A percentile compares a stretch with the other conserved stretches of the same genome.
Conservation (phyloP, 2,797 vertebrate genomes). For the Cuniculus paca region DNA sequence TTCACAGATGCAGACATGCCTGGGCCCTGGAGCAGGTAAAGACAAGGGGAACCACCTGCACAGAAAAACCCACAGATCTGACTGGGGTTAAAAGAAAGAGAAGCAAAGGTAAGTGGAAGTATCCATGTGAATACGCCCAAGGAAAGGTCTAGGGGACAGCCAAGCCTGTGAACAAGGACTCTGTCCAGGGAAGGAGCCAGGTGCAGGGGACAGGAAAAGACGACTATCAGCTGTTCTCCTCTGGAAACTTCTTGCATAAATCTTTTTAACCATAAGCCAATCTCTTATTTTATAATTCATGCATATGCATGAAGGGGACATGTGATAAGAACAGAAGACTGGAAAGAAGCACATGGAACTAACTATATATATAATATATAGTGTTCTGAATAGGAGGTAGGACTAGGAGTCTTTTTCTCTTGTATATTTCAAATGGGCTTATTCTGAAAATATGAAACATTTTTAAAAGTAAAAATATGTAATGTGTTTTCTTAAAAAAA, state of each 20-base stretch:
- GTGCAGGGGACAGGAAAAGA: background rate
- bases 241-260: background rate
- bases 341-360: background rate
- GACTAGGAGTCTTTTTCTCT: background rate
- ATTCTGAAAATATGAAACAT: constrained; percentile 34
- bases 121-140: background rate
- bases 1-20: background rate
- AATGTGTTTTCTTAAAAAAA: background rate
- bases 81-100: background rate
- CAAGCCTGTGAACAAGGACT: too few relatives aligned
- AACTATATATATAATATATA: background rate
- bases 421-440: background rate
- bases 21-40: background rate
- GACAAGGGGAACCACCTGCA: background rate
- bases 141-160: background rate
- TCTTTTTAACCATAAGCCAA: background rate
- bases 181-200: background rate
- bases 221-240: background rate
- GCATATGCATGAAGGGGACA: background rate
- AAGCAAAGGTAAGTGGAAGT: background rate
- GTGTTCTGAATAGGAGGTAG: background rate
- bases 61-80: background rate
- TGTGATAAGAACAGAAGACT: background rate
- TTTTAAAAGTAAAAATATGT: background rate
- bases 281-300: background rate